Conservation (phyloP, 2,888 invertebrate species). For the Notodonta dromedarius region DNA sequence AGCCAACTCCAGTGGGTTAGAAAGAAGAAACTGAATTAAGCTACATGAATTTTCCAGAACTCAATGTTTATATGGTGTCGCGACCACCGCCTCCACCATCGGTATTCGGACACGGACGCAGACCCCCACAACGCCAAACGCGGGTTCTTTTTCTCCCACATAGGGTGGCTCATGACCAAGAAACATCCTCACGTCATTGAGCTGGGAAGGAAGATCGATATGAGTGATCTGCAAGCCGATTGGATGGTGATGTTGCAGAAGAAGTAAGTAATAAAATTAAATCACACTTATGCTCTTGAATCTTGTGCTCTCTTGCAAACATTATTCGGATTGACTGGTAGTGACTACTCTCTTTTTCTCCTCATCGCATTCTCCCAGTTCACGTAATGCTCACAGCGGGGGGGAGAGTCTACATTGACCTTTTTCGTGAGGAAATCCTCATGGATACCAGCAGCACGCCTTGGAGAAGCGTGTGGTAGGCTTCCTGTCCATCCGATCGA, state of each 20-base stretch:
- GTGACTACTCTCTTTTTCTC: too few species aligned
- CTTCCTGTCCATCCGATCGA: too few species aligned
- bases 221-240: constrained; percentile 87
- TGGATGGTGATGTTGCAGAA: constrained; percentile 87
- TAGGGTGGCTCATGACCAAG: constrained; percentile 89
- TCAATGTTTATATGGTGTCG: constrained; percentile 87
- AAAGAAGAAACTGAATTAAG: not conserved
- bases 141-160: constrained; percentile 92
- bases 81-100: constrained; percentile 90
- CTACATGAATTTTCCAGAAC: constrained; percentile 70
- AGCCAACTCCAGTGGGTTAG: too few species aligned
- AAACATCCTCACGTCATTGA: constrained; percentile 88
- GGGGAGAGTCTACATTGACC: too few species aligned
- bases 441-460: too few species aligned
- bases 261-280: constrained; percentile 72
- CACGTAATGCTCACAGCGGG: too few species aligned
- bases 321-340: too few species aligned
- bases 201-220: constrained; percentile 85
- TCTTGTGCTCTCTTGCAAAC: too few species aligned
- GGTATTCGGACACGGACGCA: constrained; percentile 83
- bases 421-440: too few species aligned
- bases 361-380: too few species aligned
- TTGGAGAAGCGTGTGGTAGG: too few species aligned
- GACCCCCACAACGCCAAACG: constrained; percentile 89
- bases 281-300: too few species aligned